Percentiles rank a stretch among this genome's conserved stretches.
These are phyloP conservation scores for Boulengeromyrus knoepffleri DNA, from an alignment of 2,113 vertebrate genomes.

Conservation along the genomic window DNA sequence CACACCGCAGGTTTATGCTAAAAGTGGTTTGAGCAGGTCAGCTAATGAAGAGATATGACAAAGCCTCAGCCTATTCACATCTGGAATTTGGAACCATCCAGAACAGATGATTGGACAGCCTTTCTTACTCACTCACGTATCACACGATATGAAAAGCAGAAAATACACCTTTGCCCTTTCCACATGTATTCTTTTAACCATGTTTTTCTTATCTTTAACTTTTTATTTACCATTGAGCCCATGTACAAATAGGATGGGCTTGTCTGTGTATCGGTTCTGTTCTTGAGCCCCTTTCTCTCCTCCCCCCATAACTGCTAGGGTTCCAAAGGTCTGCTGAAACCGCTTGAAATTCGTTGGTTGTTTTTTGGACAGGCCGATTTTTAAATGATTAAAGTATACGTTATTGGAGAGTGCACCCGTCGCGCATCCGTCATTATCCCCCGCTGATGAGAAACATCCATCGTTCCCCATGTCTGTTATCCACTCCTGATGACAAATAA, in stretches of 20 bases:
- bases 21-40: background rate
- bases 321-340: slow-evolving; percentile 14
- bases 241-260: slow-evolving; percentile 35
- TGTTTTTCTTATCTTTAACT: slow-evolving; percentile 25
- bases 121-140: background rate
- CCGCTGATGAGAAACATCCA: background rate
- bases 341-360: background rate
- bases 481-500: slow-evolving; percentile 3
- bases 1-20: background rate
- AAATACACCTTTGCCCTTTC: background rate
- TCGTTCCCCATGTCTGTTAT: background rate
- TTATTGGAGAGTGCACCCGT: background rate
- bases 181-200: background rate
- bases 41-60: background rate
- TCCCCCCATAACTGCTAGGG: background rate
- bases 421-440: background rate
- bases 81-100: background rate
- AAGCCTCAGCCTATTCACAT: background rate
- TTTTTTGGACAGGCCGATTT: background rate
- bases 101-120: background rate
- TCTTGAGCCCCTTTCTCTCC: background rate
- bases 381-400: background rate
- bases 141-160: background rate
- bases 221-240: slow-evolving; percentile 43
- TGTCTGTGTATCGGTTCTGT: slow-evolving; percentile 42